These are phyloP conservation scores for Cheirogaleus medius DNA, from an alignment of 2,113 vertebrate species.

Conservation along the genomic window DNA sequence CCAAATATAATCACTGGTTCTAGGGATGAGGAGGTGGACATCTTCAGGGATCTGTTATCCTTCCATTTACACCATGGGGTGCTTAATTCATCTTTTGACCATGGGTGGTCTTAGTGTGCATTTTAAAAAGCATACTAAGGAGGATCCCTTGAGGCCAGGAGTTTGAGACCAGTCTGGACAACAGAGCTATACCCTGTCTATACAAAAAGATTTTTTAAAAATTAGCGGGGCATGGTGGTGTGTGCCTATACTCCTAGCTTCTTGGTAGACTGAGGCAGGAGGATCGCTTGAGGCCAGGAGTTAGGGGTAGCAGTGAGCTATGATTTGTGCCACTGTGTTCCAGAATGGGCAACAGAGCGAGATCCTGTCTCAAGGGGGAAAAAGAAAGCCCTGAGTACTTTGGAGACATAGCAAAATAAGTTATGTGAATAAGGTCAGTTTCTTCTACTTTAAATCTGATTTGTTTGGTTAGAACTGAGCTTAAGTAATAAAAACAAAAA, in stretches of 20 bases:
- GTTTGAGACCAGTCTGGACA: too few species aligned
- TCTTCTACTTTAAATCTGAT: neutral
- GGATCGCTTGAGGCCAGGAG: too few species aligned
- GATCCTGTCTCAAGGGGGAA: too few species aligned
- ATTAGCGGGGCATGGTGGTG: too few species aligned
- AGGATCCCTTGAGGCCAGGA: too few species aligned
- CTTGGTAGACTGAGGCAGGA: too few species aligned
- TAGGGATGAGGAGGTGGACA: neutral
- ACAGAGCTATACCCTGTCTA: too few species aligned
- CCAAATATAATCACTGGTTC: neutral
- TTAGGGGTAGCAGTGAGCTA: too few species aligned
- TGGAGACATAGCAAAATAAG: neutral
- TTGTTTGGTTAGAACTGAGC: neutral
- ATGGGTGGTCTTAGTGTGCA: neutral
- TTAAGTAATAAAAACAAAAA: neutral
- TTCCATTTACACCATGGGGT: neutral
- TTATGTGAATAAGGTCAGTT: neutral
- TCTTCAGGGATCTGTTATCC: neutral
- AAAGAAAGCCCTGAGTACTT: neutral
- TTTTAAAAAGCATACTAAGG: neutral
- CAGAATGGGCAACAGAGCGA: too few species aligned
- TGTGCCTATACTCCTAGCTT: too few species aligned
- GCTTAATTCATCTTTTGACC: neutral
- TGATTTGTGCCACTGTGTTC: too few species aligned
- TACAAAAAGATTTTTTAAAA: too few species aligned